These are phyloP conservation scores for Chloropsis cyanopogon DNA, from an alignment of 2,113 vertebrate species.

Conservation along the genomic window DNA sequence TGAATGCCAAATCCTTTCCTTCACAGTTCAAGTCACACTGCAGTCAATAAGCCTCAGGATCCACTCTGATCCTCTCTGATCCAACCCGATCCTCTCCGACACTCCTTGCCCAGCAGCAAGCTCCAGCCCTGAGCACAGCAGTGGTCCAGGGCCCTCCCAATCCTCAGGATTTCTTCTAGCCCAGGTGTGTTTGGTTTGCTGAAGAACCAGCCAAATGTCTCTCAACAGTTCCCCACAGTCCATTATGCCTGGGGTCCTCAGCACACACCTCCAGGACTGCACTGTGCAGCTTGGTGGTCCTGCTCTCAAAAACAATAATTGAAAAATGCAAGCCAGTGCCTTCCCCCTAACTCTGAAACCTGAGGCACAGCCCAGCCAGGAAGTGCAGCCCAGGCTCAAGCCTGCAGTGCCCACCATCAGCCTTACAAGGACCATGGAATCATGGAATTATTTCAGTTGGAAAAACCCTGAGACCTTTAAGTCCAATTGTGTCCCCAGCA, in stretches of 20 bases:
- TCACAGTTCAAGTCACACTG: background rate
- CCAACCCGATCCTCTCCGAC: accelerated
- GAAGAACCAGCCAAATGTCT: background rate
- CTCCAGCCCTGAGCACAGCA: background rate
- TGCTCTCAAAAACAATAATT: background rate
- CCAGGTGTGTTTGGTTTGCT: background rate
- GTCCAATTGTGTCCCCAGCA: background rate
- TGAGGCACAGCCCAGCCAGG: background rate
- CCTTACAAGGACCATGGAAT: background rate
- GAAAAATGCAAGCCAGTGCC: background rate
- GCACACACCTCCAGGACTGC: background rate
- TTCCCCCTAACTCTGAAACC: background rate
- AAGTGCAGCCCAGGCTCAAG: background rate
- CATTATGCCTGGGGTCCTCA: accelerated
- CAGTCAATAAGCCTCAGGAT: background rate
- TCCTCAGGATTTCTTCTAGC: background rate
- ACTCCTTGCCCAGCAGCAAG: background rate
- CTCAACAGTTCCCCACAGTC: accelerated
- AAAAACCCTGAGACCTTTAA: background rate
- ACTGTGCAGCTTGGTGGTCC: background rate
- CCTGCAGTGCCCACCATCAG: background rate
- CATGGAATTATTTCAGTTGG: background rate
- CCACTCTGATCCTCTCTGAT: background rate
- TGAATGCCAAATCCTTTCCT: background rate
- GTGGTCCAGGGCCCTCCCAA: accelerated